A percentile compares a stretch with the other conserved stretches of the same genome.
phyloP scores from a whole-genome alignment of 2,797 vertebrate genomes.

The Diglossa cyanea region DNA sequence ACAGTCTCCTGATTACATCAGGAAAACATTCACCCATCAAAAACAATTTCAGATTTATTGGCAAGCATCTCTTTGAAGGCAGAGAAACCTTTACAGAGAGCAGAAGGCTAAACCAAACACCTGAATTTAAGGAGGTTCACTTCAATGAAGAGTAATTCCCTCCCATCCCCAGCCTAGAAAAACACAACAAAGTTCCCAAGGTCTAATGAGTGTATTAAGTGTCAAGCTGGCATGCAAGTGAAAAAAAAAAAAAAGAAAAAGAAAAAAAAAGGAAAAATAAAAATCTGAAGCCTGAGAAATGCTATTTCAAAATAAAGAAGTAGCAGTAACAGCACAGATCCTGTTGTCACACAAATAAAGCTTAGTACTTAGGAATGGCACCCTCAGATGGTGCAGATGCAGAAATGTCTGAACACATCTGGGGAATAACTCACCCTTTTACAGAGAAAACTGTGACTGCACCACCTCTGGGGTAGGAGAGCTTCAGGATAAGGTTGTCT shows the following conservation, averaged over 20 bases:
- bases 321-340: background rate
- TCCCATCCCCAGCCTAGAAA: background rate
- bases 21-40: background rate
- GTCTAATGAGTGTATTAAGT: background rate
- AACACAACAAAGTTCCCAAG: background rate
- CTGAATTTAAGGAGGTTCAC: background rate
- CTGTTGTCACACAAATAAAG: background rate
- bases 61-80: background rate
- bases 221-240: accelerated
- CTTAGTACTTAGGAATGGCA: background rate
- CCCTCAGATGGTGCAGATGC: background rate
- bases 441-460: background rate
- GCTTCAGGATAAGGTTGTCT: background rate
- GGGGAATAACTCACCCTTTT: background rate
- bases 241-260: too few species aligned
- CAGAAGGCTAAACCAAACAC: background rate
- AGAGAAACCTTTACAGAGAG: background rate
- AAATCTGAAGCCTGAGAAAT: background rate
- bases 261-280: too few species aligned
- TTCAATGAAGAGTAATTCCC: background rate
- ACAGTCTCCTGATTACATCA: background rate
- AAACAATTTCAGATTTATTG: background rate
- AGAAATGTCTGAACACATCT: background rate
- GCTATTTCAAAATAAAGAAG: slow-evolving; percentile 33
- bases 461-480: background rate